A percentile compares a stretch with the other conserved stretches of the same genome.
Conservation (phyloP, 2,797 vertebrate species). For the Sylvia borin region DNA sequence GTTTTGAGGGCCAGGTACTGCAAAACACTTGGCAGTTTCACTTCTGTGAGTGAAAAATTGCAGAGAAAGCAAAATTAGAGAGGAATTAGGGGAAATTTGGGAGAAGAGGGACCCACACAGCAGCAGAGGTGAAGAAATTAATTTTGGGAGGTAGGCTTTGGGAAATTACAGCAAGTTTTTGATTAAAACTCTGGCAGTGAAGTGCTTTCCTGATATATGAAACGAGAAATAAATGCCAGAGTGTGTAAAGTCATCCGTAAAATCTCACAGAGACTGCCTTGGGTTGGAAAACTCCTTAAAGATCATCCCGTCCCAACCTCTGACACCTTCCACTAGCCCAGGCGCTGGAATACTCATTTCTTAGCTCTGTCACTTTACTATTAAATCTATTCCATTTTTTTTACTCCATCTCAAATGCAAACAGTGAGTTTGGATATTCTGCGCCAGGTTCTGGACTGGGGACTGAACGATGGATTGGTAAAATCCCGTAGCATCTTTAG, state of each 20-base stretch:
- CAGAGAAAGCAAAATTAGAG: not conserved
- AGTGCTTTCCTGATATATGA: rapidly evolving
- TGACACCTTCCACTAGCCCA: not conserved
- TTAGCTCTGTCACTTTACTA: not conserved
- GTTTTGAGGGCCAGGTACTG: not conserved
- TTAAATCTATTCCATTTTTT: not conserved
- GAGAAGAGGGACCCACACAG: not conserved
- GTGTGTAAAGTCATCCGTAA: not conserved
- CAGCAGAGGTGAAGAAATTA: not conserved
- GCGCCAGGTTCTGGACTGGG: not conserved
- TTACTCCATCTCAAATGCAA: not conserved
- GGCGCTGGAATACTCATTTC: not conserved
- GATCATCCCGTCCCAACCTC: not conserved
- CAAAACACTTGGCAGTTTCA: not conserved
- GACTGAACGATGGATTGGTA: not conserved
- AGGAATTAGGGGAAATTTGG: rapidly evolving
- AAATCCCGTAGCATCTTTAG: not conserved
- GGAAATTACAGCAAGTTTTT: not conserved
- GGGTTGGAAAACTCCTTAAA: not conserved
- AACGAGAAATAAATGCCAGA: not conserved
- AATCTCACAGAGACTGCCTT: not conserved
- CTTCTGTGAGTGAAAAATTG: not conserved
- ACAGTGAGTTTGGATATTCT: not conserved
- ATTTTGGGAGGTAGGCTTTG: not conserved
- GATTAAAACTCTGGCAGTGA: not conserved